These are phyloP conservation scores for Myiagra hebetior DNA, from an alignment of 2,113 vertebrate genomes.

Conservation along the genomic window DNA sequence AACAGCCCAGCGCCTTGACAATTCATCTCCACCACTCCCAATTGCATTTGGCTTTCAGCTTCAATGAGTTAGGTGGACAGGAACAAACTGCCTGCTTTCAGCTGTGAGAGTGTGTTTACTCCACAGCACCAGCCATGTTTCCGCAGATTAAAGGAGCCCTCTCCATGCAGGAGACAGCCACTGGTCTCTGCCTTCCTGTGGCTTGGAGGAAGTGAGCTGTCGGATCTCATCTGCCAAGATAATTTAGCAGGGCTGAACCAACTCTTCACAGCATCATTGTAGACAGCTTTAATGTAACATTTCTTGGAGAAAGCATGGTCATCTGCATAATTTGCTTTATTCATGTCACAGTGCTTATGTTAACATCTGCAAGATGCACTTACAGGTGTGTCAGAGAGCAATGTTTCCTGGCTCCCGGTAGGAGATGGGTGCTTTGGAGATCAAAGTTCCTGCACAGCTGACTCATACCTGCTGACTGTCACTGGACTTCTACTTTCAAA, in stretches of 20 bases:
- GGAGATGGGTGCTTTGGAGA: not conserved
- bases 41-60: not conserved
- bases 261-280: not conserved
- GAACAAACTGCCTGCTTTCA: not conserved
- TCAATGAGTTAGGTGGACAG: not conserved
- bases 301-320: not conserved
- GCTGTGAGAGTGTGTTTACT: rapidly evolving
- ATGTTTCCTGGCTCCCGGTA: not conserved
- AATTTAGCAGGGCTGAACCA: not conserved
- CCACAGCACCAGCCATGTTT: not conserved
- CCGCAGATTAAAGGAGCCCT: not conserved
- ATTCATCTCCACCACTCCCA: not conserved
- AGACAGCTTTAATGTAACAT: not conserved
- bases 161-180: not conserved
- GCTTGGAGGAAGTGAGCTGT: not conserved
- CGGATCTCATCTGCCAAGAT: not conserved
- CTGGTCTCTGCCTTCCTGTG: rapidly evolving
- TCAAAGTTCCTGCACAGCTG: not conserved
- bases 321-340: not conserved
- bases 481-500: not conserved
- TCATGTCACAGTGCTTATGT: not conserved
- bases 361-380: not conserved
- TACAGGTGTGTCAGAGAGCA: not conserved
- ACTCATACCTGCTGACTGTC: not conserved
- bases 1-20: rapidly evolving